A percentile compares a stretch with the other conserved stretches of the same genome.
These are phyloP conservation scores for Maniola hyperantus DNA, from an alignment of 2,888 invertebrate species.

Conservation along the genomic window DNA sequence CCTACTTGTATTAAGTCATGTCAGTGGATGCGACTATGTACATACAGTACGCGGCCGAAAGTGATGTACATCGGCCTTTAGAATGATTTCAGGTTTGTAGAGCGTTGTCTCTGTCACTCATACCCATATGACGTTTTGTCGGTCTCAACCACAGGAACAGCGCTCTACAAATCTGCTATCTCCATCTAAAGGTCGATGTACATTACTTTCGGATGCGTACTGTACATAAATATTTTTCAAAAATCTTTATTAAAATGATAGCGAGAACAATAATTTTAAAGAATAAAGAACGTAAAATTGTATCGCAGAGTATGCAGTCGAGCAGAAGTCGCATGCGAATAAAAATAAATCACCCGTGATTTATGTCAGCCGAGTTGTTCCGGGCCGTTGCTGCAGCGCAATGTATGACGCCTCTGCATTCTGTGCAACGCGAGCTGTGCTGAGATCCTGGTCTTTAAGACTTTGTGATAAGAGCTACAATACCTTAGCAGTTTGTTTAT, in stretches of 20 bases:
- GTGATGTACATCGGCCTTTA: too few species aligned
- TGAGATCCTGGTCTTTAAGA: slow-evolving; percentile 22
- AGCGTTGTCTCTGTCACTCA: too few species aligned
- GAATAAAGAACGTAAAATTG: slow-evolving; percentile 58
- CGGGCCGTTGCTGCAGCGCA: slow-evolving; percentile 40
- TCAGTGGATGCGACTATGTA: too few species aligned
- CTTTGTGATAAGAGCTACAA: slow-evolving; percentile 4
- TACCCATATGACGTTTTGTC: too few species aligned
- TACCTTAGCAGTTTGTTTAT: neutral
- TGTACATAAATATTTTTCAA: neutral
- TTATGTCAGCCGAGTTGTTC: slow-evolving; percentile 64
- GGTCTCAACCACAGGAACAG: too few species aligned
- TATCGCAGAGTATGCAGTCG: slow-evolving; percentile 49
- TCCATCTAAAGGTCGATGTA: too few species aligned
- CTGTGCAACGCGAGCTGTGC: slow-evolving; percentile 20
- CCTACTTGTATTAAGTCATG: too few species aligned
- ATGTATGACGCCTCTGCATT: slow-evolving; percentile 38
- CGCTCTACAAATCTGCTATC: too few species aligned
- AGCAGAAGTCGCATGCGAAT: slow-evolving; percentile 66
- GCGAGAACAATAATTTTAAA: slow-evolving; percentile 58
- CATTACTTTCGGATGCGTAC: too few species aligned
- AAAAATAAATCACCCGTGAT: slow-evolving; percentile 81
- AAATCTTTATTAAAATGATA: neutral
- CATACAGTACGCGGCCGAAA: too few species aligned
- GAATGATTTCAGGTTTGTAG: too few species aligned